A percentile compares a stretch with the other conserved stretches of the same genome.
Evolutionary conservation across 2,888 invertebrate species (phyloP).

Genomic region (Lasioglossum marginatum): DNA sequence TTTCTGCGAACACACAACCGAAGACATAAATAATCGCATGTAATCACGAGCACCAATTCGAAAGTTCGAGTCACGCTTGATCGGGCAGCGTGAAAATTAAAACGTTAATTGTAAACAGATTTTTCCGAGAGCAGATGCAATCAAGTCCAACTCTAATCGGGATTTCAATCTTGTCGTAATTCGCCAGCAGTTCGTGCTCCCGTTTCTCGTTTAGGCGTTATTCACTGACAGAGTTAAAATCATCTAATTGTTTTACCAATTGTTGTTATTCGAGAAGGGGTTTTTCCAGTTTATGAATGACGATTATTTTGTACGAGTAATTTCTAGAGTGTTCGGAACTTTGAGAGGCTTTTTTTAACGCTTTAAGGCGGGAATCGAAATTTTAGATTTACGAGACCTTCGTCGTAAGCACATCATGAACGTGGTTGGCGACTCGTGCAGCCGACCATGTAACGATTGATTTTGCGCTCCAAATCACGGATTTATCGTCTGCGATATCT

Average conservation of each 20-base stretch:
- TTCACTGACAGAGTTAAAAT: not conserved
- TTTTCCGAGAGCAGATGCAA: not conserved
- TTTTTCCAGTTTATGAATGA: not conserved
- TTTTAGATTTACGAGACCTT: not conserved
- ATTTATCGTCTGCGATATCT: constrained; percentile 9
- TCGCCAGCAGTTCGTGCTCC: not conserved
- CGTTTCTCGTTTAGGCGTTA: constrained; percentile 2
- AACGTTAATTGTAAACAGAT: not conserved
- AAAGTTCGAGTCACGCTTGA: not conserved
- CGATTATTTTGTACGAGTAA: not conserved
- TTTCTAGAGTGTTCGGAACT: not conserved
- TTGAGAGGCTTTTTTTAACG: not conserved
- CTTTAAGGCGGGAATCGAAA: not conserved
- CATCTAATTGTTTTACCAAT: not conserved
- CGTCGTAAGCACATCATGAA: not conserved
- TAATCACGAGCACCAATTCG: not conserved
- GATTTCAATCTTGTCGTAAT: constrained; percentile 3
- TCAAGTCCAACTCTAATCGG: not conserved
- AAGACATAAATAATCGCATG: not conserved
- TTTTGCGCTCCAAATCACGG: constrained; percentile 17
- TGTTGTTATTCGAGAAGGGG: not conserved
- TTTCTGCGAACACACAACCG: not conserved
- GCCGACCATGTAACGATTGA: constrained; percentile 15
- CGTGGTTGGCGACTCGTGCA: constrained; percentile 4
- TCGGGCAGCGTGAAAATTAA: not conserved